Conservation (phyloP, 2,113 vertebrate species). For the Oxyruncus cristatus region DNA sequence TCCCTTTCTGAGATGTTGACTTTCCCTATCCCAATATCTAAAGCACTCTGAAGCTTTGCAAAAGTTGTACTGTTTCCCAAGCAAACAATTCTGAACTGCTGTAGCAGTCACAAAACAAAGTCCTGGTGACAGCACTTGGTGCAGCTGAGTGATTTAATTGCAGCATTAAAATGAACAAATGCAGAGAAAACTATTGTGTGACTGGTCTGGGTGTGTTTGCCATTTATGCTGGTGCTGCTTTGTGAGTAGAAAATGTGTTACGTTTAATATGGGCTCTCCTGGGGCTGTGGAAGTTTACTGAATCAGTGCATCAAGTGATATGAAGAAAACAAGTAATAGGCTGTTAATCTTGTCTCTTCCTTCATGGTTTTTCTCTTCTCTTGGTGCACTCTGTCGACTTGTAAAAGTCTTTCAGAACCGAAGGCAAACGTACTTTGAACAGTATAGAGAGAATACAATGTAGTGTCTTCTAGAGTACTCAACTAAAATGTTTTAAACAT, state of each 20-base stretch:
- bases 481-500: not conserved
- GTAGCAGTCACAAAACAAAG: not conserved
- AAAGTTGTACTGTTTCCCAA: not conserved
- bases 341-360: not conserved
- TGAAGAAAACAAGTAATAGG: not conserved
- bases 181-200: not conserved
- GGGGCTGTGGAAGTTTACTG: not conserved
- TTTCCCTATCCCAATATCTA: accelerated
- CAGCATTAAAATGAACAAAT: not conserved
- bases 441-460: not conserved
- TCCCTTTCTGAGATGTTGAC: not conserved
- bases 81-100: not conserved
- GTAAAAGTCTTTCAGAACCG: not conserved
- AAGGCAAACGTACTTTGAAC: not conserved
- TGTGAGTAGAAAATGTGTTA: not conserved
- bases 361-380: not conserved
- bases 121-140: constrained; percentile 16
- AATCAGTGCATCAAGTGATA: not conserved
- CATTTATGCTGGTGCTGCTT: not conserved
- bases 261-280: not conserved
- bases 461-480: not conserved
- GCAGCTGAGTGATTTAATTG: not conserved
- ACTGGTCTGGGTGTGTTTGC: not conserved
- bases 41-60: not conserved
- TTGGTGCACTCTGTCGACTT: not conserved